Evolutionary conservation across 2,888 invertebrate genomes (phyloP), one percentile per base, ranked within the genome.

Genomic region (Nemoura dubitans): DNA sequence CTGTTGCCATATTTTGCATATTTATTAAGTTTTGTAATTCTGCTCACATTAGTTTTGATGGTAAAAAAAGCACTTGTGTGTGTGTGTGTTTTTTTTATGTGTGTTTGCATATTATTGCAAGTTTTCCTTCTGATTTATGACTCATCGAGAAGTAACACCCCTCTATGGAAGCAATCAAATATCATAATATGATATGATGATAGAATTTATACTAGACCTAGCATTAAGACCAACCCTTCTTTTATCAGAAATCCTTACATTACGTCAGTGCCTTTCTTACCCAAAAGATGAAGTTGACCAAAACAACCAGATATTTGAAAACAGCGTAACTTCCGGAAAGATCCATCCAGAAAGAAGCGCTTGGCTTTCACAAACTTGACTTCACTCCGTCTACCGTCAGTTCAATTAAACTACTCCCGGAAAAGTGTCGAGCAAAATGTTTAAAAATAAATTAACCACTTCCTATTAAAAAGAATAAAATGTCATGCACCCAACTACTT

Each of bases 271-370:
- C 59, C 14, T 59, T 59, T 59, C 95, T 95, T 92, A 96, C 96
- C 95, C 95, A 93, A 92, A 96, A 95, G 90, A 96, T 92, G 87
- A 96, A 92, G 91, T 95, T 96, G 90, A 96, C 93, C 88, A 95
- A 91, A 89, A 96, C 94, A 90, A 96, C 93, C 89, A 95, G 92
- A 91, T 94, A 95, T 91, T 96, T 96, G 92, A 95, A 93, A 89
- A 95, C 91, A 87, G 94, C 94, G 91, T 95, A 95, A 92, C 95
- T 96, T 89, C 95, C 94, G 88, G 94, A 94, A 91, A 95, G 93
- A 90, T 94, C 94, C 95, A 95, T 95, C 43, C 90, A 76, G 83
- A 21, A n/a, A 86, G 29, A 29, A 80, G 14, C 42, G 1, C 42
- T 27, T 30, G 28, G 30, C 10, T 29, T 29, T 30, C 30, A 78